Conservation (phyloP, 2,888 invertebrate species). For the Dorcus parallelipipedus region DNA sequence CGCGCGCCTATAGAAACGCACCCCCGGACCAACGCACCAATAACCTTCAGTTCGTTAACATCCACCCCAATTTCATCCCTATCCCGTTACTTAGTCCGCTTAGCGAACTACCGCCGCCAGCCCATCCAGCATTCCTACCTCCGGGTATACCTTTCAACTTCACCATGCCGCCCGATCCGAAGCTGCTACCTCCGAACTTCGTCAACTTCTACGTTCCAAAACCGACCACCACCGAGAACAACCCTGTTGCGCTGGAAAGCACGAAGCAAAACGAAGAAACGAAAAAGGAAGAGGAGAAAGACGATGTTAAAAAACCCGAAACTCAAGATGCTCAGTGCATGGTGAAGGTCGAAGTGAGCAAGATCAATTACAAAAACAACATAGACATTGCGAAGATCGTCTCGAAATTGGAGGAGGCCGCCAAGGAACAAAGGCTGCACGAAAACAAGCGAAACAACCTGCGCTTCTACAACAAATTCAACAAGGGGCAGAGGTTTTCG, state of each 20-base stretch:
- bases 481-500: slow-evolving; percentile 4
- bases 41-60: slow-evolving; percentile 36
- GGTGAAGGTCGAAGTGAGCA: neutral
- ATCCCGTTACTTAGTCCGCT: slow-evolving; percentile 36
- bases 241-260: neutral
- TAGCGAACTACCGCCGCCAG: slow-evolving; percentile 24
- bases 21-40: slow-evolving; percentile 29
- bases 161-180: slow-evolving; percentile 34
- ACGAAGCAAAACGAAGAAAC: slow-evolving; percentile 2
- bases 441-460: slow-evolving; percentile 22
- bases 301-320: slow-evolving; percentile 3
- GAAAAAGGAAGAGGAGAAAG: slow-evolving; percentile 4
- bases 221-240: slow-evolving; percentile 19
- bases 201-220: slow-evolving; percentile 28
- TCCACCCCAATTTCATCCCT: slow-evolving; percentile 40
- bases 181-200: slow-evolving; percentile 29
- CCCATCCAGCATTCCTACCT: slow-evolving; percentile 28
- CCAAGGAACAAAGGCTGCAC: slow-evolving; percentile 36
- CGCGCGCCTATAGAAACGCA: slow-evolving; percentile 37
- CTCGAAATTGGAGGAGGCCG: slow-evolving; percentile 47
- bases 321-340: neutral
- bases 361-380: slow-evolving; percentile 24
- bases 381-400: slow-evolving; percentile 47
- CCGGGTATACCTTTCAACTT: slow-evolving; percentile 41
- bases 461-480: slow-evolving; percentile 13